Evolutionary conservation across 2,888 invertebrate genomes (phyloP).

Genomic region (Leptinotarsa juncta): DNA sequence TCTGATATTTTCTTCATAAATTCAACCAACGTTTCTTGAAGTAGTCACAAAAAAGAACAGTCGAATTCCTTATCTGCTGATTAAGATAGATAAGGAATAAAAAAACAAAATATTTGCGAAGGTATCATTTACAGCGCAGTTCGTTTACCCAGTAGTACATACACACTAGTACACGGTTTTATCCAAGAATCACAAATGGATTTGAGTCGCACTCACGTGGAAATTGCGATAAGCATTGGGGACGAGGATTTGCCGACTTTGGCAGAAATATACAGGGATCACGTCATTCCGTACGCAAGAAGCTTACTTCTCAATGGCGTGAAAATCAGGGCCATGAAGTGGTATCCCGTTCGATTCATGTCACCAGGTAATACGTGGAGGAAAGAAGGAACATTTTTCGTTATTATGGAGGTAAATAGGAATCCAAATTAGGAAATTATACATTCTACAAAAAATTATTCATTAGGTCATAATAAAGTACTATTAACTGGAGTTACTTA

Average conservation of each 20-base stretch:
- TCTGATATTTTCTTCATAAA: not conserved
- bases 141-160: not conserved
- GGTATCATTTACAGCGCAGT: not conserved
- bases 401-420: slow-evolving; percentile 24
- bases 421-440: not conserved
- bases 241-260: slow-evolving; percentile 18
- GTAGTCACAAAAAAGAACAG: not conserved
- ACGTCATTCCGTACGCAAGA: slow-evolving; percentile 19
- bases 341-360: slow-evolving; percentile 24
- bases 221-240: slow-evolving; percentile 11
- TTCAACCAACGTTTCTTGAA: not conserved
- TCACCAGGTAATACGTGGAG: slow-evolving; percentile 12
- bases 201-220: not conserved
- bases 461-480: too few species aligned
- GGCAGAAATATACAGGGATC: slow-evolving; percentile 18
- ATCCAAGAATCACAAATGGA: not conserved
- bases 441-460: too few species aligned
- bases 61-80: slow-evolving; percentile 3
- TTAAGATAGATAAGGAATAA: not conserved
- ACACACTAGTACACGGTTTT: not conserved
- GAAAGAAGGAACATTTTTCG: slow-evolving; percentile 28
- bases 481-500: too few species aligned
- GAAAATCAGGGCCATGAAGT: slow-evolving; percentile 11
- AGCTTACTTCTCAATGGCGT: slow-evolving; percentile 23
- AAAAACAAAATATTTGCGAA: slow-evolving; percentile 2